A percentile compares a stretch with the other conserved stretches of the same genome.
Conservation (phyloP, 1,140 invertebrate species). For the Lepidurus couesii region DNA sequence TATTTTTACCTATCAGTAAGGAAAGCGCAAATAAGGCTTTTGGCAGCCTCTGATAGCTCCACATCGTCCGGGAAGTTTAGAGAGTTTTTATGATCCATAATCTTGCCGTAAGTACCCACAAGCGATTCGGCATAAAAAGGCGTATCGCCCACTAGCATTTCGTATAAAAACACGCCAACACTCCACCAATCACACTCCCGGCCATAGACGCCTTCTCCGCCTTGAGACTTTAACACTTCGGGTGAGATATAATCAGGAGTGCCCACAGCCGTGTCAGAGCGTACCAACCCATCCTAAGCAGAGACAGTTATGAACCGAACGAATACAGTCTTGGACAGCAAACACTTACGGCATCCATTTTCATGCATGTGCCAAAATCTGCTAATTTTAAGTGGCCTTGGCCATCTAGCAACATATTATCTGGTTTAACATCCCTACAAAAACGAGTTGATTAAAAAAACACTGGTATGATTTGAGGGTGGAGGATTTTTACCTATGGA, state of each 20-base stretch:
- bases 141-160: constrained; percentile 98
- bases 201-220: constrained; percentile 90
- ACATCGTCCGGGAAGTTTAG: constrained; percentile 90
- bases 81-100: constrained; percentile 97
- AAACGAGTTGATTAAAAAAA: background rate
- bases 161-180: constrained; percentile 96
- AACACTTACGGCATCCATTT: constrained; percentile 75
- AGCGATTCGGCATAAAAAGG: constrained; percentile 98
- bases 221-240: constrained; percentile 95
- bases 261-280: constrained; percentile 95
- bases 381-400: constrained; percentile 94
- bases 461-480: background rate
- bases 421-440: constrained; percentile 91
- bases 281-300: constrained; percentile 77
- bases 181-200: constrained; percentile 99
- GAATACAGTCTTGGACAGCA: background rate
- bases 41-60: constrained; percentile 84
- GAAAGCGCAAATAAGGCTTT: constrained; percentile 87
- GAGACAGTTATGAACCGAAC: constrained; percentile 33
- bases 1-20: constrained; percentile 70
- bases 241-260: constrained; percentile 99
- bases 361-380: constrained; percentile 99
- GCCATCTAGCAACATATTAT: constrained; percentile 95
- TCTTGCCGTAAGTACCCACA: constrained; percentile 96
- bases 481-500: constrained; percentile 62